Conservation (phyloP, 2,888 invertebrate genomes). For the Fragum whitleyi region DNA sequence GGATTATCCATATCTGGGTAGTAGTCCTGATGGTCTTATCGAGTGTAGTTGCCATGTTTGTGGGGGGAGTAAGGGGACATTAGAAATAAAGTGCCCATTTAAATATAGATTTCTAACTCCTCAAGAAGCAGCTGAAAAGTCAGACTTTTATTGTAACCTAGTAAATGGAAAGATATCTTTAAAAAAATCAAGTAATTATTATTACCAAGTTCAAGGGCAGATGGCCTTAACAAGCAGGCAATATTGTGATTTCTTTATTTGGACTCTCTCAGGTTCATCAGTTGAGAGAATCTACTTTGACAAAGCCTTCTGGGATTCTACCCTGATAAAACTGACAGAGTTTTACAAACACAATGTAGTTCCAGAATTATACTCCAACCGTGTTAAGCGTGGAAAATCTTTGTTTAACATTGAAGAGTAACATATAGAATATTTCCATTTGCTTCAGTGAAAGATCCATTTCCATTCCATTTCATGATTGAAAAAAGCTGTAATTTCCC, state of each 20-base stretch:
- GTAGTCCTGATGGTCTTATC: conserved; percentile 51
- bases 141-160: conserved; percentile 31
- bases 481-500: no score
- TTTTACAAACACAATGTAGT: conserved; percentile 34
- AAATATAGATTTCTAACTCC: background rate
- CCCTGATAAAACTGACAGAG: conserved; percentile 21
- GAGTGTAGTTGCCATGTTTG: background rate
- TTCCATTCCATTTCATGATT: no score
- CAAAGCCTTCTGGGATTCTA: conserved; percentile 25
- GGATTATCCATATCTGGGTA: conserved; percentile 34
- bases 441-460: no score
- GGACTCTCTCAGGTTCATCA: conserved; percentile 19
- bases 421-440: no score
- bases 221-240: conserved; percentile 18
- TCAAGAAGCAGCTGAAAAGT: background rate
- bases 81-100: conserved; percentile 54
- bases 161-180: background rate
- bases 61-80: background rate
- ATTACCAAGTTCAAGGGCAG: conserved; percentile 45
- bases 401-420: no score
- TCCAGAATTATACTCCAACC: conserved; percentile 34
- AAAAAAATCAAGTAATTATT: conserved; percentile 39
- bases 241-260: conserved; percentile 53
- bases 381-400: no score
- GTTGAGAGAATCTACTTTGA: conserved; percentile 46